Evolutionary conservation across 1,140 invertebrate genomes (phyloP).

Genomic region (Drosophila bocki): DNA sequence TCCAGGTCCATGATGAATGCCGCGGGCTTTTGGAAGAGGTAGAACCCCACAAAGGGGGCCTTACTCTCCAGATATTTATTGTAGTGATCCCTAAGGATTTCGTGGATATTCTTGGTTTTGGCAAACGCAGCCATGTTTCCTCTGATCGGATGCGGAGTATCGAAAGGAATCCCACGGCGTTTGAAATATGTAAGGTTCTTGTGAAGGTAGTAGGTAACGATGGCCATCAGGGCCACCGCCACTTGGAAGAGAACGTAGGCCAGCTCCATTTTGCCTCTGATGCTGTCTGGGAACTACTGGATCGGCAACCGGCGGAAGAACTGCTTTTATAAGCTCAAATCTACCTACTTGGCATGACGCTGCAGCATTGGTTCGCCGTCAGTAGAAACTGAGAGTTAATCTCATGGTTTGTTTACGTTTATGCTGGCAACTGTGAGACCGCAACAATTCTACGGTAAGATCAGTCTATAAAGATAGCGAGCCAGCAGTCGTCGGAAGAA

Average conservation of each 20-base stretch:
- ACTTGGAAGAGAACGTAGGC: slow-evolving; percentile 48
- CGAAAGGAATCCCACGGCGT: slow-evolving; percentile 75
- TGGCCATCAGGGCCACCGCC: slow-evolving; percentile 34
- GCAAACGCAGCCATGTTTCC: slow-evolving; percentile 65
- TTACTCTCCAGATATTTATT: slow-evolving; percentile 62
- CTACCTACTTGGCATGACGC: slow-evolving; percentile 19
- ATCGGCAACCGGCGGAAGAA: neutral
- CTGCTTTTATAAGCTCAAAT: slow-evolving; percentile 27
- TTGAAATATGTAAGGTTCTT: slow-evolving; percentile 67
- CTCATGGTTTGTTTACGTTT: slow-evolving; percentile 25
- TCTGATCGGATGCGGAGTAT: slow-evolving; percentile 55
- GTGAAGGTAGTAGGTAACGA: slow-evolving; percentile 21
- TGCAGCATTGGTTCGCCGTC: neutral
- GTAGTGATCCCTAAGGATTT: slow-evolving; percentile 56
- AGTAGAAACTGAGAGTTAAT: slow-evolving; percentile 19
- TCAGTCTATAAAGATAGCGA: neutral
- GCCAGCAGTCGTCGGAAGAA: neutral
- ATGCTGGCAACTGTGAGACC: slow-evolving; percentile 4
- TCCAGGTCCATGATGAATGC: slow-evolving; percentile 86
- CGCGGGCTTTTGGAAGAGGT: slow-evolving; percentile 84
- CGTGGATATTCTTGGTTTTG: slow-evolving; percentile 14
- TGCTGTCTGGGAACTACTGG: neutral
- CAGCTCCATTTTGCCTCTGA: slow-evolving; percentile 20
- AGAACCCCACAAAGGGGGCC: slow-evolving; percentile 78
- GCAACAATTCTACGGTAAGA: slow-evolving; percentile 1